A percentile compares a stretch with the other conserved stretches of the same genome.
Evolutionary conservation across 2,888 invertebrate species (phyloP).

Genomic region (Morpho deidamia): DNA sequence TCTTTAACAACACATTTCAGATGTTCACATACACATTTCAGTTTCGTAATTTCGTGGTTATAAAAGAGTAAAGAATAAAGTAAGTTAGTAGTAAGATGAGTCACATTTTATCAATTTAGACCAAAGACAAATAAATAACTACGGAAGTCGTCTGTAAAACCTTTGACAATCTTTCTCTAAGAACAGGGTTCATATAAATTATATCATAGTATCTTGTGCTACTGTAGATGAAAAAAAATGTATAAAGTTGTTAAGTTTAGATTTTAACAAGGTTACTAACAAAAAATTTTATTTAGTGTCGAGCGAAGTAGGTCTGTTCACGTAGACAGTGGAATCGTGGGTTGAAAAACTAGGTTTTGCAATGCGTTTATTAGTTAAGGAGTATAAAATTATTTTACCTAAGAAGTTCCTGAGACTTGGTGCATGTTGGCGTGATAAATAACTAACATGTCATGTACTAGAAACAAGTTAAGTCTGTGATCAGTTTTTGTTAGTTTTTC

Average conservation of each 20-base stretch:
- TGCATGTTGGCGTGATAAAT: conserved; percentile 16
- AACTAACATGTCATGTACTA: conserved; percentile 9
- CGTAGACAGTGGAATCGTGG: conserved; percentile 21
- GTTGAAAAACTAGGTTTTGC: conserved; percentile 22
- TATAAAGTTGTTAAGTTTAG: conserved; percentile 19
- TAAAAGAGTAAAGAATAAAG: too few species aligned
- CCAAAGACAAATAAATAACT: too few species aligned
- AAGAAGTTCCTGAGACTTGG: conserved; percentile 20
- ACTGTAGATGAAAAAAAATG: conserved; percentile 5
- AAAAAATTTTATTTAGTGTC: conserved; percentile 29
- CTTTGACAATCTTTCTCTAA: too few species aligned
- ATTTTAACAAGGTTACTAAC: conserved; percentile 28
- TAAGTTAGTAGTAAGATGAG: too few species aligned
- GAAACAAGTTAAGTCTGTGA: conserved; percentile 13
- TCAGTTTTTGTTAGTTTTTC: conserved; percentile 6
- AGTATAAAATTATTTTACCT: neutral
- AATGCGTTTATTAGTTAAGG: neutral
- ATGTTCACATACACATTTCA: too few species aligned
- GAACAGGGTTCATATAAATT: too few species aligned
- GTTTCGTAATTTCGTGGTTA: too few species aligned
- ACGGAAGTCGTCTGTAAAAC: too few species aligned
- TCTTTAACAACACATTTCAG: too few species aligned
- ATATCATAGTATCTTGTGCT: neutral
- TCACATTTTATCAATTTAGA: too few species aligned
- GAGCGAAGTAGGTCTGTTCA: conserved; percentile 19